Conservation (phyloP, 2,113 vertebrate species). For the Antennarius striatus region DNA sequence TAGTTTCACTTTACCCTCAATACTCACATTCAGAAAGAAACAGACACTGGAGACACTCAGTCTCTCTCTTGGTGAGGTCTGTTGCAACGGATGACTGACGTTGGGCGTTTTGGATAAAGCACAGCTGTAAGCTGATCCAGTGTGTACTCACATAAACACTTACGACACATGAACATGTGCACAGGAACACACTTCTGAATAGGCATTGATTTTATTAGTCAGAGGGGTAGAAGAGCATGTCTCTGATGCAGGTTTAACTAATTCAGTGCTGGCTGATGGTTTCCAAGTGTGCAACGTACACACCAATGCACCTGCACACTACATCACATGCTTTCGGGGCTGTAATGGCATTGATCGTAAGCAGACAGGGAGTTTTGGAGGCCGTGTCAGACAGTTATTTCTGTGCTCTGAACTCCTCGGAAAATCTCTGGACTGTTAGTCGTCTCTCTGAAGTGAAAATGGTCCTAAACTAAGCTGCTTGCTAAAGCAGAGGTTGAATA, state of each 20-base stretch:
- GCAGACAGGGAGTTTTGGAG: constrained; percentile 21
- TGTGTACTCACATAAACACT: constrained; percentile 5
- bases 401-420: constrained; percentile 18
- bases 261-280: constrained; percentile 6
- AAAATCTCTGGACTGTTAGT: constrained; percentile 18
- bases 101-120: not conserved
- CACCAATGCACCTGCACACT: not conserved
- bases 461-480: constrained; percentile 16
- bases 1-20: too few species aligned
- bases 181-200: constrained; percentile 12
- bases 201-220: constrained; percentile 28
- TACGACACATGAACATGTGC: constrained; percentile 3
- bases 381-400: constrained; percentile 26
- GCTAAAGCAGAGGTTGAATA: constrained; percentile 23
- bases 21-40: not conserved
- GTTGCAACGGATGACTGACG: not conserved
- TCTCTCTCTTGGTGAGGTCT: constrained; percentile 1
- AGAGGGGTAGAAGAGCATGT: constrained; percentile 27
- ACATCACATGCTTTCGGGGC: constrained; percentile 5
- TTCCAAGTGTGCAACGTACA: not conserved
- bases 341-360: constrained; percentile 37
- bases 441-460: constrained; percentile 21
- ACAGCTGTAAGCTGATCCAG: not conserved
- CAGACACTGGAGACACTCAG: not conserved
- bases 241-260: constrained; percentile 33